phyloP scores from a whole-genome alignment of 2,113 vertebrate species.

The Otolemur garnettii region DNA sequence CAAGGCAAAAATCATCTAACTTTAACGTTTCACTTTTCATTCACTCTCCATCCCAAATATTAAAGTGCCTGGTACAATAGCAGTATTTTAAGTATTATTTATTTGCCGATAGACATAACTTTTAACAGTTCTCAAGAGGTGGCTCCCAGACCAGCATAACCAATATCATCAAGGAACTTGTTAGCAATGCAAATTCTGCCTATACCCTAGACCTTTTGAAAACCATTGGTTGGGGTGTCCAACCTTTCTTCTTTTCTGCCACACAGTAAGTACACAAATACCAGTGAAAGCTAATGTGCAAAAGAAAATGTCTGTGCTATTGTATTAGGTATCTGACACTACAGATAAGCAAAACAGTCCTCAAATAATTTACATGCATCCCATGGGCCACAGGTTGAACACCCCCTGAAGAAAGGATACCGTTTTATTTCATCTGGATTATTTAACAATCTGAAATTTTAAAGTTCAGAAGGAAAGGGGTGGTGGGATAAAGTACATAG shows the following conservation, averaged over 20 bases:
- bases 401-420: not conserved
- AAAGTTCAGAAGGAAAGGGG: not conserved
- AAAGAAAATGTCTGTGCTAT: too few species aligned
- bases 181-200: not conserved
- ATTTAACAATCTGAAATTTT: conserved; percentile 21
- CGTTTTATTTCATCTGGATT: not conserved
- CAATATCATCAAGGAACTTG: not conserved
- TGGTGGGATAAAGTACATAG: not conserved
- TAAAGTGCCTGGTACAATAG: too few species aligned
- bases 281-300: too few species aligned
- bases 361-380: too few species aligned
- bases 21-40: conserved; percentile 3
- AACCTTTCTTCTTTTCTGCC: too few species aligned
- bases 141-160: not conserved
- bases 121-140: not conserved
- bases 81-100: not conserved
- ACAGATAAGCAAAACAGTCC: too few species aligned
- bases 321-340: too few species aligned
- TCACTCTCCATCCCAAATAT: not conserved
- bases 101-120: not conserved
- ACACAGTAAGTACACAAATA: too few species aligned
- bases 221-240: too few species aligned
- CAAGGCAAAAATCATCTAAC: not conserved
- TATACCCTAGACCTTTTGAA: not conserved
- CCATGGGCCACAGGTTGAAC: too few species aligned